Conservation (phyloP, 2,113 vertebrate species). For the Stegostoma tigrinum region DNA sequence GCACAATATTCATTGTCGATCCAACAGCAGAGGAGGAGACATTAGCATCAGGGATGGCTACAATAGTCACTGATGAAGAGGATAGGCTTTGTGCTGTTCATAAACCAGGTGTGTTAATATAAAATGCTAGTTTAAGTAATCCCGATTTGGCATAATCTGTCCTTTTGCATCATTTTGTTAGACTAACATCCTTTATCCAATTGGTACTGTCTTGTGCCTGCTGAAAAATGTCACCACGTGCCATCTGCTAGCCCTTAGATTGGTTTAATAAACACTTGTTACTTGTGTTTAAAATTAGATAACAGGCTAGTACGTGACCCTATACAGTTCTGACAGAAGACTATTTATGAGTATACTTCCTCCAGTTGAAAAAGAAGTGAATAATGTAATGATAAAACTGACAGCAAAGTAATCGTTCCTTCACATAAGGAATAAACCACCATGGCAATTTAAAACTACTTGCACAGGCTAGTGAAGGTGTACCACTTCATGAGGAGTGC, state of each 20-base stretch:
- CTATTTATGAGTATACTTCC: too few species aligned
- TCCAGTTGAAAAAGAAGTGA: background rate
- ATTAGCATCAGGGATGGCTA: conserved; percentile 72
- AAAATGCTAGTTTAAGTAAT: background rate
- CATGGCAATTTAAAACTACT: background rate
- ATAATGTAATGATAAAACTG: background rate
- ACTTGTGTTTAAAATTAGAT: background rate
- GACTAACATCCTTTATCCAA: background rate
- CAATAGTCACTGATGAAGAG: conserved; percentile 79
- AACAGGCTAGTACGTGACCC: background rate
- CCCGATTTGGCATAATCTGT: background rate
- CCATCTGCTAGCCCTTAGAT: too few species aligned
- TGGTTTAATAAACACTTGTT: background rate
- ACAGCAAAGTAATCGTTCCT: background rate
- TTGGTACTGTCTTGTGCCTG: background rate
- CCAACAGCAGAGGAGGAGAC: conserved; percentile 86
- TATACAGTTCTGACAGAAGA: background rate
- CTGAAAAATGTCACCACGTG: background rate
- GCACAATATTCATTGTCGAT: conserved; percentile 77
- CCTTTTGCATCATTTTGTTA: background rate
- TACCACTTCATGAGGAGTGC: background rate
- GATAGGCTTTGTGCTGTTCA: conserved; percentile 74
- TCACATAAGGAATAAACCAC: background rate
- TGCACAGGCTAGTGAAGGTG: background rate
- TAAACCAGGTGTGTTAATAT: conserved; percentile 73